Evolutionary conservation across 2,888 invertebrate genomes (phyloP), one percentile per base, ranked within the genome.

Genomic region (Cantharis lateralis): DNA sequence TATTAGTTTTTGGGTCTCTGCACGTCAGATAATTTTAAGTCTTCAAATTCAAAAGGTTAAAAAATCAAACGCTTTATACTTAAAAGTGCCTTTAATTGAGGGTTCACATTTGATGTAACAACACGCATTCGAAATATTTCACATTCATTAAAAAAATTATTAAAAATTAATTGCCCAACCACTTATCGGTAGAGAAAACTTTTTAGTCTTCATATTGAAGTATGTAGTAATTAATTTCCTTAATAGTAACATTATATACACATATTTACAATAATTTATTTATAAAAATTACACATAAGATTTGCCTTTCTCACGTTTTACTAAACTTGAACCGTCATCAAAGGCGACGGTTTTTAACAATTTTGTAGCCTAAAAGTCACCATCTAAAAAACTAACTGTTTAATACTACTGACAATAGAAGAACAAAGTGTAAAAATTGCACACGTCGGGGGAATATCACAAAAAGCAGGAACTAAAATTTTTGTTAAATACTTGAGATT

Each of bases 201-300:
- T n/a, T 48, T 48, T 48, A 20, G 9, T 48, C 48, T 48, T 48
- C 48, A 48, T n/a, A n/a, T 48, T n/a, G n/a, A 48, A 32, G 32
- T n/a, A 48, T n/a, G n/a, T 48, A 48, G n/a, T 48, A n/a, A 48
- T 48, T 48, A 48, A 48, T 48, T 48, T n/a, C 48, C 48, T 48
- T 62, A 72, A 20, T 20, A 9, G 18, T 20, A 20, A 66, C 24
- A 66, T 18, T 72, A 68, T 73, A 73, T 68, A 73, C 68, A 73
- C 32, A 68, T 73, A 73, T 73, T 61, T 73, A 73, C 72, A 73
- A 62, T 68, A 73, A 73, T 72, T 72, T 72, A 72, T 63, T 72
- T 72, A 72, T 66, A 72, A 73, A 72, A 68, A 68, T 73, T 73
- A 73, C 72, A 73, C 18, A 61, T 26, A 66, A 66, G 18, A 63